Evolutionary conservation across 2,113 vertebrate species (phyloP).

Genomic region (Excalfactoria chinensis): DNA sequence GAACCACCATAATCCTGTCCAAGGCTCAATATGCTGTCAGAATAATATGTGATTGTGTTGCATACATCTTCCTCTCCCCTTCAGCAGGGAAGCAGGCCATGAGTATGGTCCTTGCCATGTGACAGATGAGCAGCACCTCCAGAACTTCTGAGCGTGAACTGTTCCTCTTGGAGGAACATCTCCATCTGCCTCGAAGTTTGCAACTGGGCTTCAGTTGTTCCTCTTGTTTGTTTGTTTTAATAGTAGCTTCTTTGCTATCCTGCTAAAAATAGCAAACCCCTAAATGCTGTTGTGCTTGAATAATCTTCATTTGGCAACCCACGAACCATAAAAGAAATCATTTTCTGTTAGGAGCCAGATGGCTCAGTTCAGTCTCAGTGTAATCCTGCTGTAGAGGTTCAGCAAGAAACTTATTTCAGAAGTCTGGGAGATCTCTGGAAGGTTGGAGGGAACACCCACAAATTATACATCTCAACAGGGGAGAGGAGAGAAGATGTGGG

Average conservation of each 20-base stretch:
- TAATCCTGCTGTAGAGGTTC: constrained; percentile 11
- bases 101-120: accelerated
- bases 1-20: neutral
- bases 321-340: constrained; percentile 30
- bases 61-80: accelerated
- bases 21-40: accelerated
- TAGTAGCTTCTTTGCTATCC: constrained; percentile 32
- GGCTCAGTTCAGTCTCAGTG: constrained; percentile 46
- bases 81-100: neutral
- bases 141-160: neutral
- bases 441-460: neutral
- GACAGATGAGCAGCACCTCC: neutral
- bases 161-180: neutral
- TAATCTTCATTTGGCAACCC: constrained; percentile 44
- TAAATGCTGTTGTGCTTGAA: constrained; percentile 30
- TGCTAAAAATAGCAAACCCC: constrained; percentile 44
- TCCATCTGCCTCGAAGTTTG: neutral
- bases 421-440: neutral
- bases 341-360: constrained; percentile 35
- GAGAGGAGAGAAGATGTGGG: neutral
- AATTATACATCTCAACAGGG: neutral
- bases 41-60: accelerated
- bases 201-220: neutral
- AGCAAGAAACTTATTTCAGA: neutral
- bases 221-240: constrained; percentile 55